Evolutionary conservation across 2,113 vertebrate genomes (phyloP).

Genomic region (Antechinus flavipes): DNA sequence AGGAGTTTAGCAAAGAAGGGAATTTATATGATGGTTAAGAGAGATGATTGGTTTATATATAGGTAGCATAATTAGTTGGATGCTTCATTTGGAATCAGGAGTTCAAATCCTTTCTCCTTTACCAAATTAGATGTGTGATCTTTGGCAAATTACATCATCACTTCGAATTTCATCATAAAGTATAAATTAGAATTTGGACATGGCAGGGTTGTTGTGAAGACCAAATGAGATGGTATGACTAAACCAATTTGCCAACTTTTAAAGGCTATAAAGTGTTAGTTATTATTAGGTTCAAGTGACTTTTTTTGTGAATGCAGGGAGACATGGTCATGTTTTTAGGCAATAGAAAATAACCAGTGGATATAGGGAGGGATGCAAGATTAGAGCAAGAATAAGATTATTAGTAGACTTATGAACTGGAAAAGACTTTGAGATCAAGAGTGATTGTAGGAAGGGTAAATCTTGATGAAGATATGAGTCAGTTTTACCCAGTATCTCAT

Average conservation of each 20-base stretch:
- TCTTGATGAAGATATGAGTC: neutral
- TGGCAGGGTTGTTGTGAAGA: neutral
- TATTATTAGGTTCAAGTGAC: neutral
- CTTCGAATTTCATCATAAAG: too few relatives aligned
- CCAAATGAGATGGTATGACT: neutral
- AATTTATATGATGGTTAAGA: too few relatives aligned
- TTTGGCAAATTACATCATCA: too few relatives aligned
- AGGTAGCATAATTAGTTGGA: too few relatives aligned
- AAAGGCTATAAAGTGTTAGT: neutral
- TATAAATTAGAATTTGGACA: too few relatives aligned
- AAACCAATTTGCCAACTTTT: neutral
- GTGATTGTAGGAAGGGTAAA: neutral
- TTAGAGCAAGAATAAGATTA: neutral
- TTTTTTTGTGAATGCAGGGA: neutral
- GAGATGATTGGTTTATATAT: too few relatives aligned
- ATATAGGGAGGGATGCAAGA: neutral
- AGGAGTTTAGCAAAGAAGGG: too few relatives aligned
- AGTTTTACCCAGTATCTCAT: slow-evolving; percentile 9
- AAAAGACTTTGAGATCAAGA: neutral
- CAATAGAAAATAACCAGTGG: neutral
- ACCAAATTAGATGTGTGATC: too few relatives aligned
- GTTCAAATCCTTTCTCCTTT: too few relatives aligned
- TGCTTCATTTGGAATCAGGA: too few relatives aligned
- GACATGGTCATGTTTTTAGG: neutral
- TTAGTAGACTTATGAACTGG: neutral